Evolutionary conservation across 2,888 invertebrate genomes (phyloP).

Genomic region (Agapetus fuscipes): DNA sequence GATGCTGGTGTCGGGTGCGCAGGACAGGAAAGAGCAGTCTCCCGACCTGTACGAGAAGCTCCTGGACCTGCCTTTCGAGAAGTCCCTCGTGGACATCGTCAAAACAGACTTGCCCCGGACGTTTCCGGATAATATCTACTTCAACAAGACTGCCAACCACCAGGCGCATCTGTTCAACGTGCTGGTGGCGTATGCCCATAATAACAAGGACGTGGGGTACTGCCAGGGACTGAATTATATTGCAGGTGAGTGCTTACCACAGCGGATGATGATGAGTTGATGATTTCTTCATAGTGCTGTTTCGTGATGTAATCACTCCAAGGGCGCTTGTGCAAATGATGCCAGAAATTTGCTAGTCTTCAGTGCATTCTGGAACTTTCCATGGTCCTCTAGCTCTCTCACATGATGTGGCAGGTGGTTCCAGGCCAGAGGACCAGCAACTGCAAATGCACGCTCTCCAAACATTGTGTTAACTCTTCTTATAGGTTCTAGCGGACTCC

Average conservation of each 20-base stretch:
- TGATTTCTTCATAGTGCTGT: too few species aligned
- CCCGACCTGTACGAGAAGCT: conserved; percentile 61
- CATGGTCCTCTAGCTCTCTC: too few species aligned
- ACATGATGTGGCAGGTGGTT: too few species aligned
- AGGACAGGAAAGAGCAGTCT: conserved; percentile 51
- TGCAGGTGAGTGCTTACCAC: conserved; percentile 50
- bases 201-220: conserved; percentile 80
- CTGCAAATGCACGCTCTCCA: too few species aligned
- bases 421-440: too few species aligned
- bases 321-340: too few species aligned
- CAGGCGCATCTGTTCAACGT: conserved; percentile 75
- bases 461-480: too few species aligned
- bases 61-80: conserved; percentile 58
- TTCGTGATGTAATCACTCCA: too few species aligned
- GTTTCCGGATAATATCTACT: conserved; percentile 92
- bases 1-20: conserved; percentile 80
- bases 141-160: conserved; percentile 64
- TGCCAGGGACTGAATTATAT: conserved; percentile 95
- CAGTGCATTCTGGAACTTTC: too few species aligned
- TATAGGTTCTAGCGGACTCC: too few species aligned
- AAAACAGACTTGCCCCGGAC: conserved; percentile 86
- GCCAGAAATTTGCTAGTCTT: too few species aligned
- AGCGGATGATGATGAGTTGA: too few species aligned
- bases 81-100: conserved; percentile 68
- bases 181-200: conserved; percentile 80